Evolutionary conservation across 2,888 invertebrate genomes (phyloP).

Genomic region (Shargacucullia verbasci): DNA sequence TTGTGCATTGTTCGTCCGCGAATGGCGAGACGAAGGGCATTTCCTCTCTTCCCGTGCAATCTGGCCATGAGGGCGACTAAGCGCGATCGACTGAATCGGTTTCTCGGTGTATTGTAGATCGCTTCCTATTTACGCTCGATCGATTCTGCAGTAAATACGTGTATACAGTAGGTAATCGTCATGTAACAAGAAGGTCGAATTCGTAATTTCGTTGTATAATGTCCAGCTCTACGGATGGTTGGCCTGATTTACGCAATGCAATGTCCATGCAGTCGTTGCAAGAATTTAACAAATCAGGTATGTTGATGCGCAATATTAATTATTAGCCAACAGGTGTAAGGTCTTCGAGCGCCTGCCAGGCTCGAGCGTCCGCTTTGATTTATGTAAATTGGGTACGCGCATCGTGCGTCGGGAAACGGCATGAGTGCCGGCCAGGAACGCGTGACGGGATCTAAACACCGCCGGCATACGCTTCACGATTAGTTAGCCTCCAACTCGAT

Average conservation of each 20-base stretch:
- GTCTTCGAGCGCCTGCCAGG: slow-evolving; percentile 60
- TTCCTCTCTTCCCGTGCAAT: slow-evolving; percentile 77
- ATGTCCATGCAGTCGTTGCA: slow-evolving; percentile 23
- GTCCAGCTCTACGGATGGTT: slow-evolving; percentile 34
- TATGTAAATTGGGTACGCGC: slow-evolving; percentile 74
- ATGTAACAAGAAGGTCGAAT: slow-evolving; percentile 47
- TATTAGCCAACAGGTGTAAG: slow-evolving; percentile 67
- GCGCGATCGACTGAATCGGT: slow-evolving; percentile 64
- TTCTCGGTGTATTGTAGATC: slow-evolving; percentile 51
- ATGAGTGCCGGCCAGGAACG: slow-evolving; percentile 56
- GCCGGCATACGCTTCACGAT: slow-evolving; percentile 44
- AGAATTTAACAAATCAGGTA: slow-evolving; percentile 41
- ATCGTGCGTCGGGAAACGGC: slow-evolving; percentile 63
- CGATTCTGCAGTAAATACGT: slow-evolving; percentile 46
- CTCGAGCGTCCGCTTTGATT: slow-evolving; percentile 69
- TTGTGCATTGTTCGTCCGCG: slow-evolving; percentile 81
- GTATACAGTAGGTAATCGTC: slow-evolving; percentile 25
- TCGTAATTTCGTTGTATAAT: slow-evolving; percentile 54
- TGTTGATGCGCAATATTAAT: slow-evolving; percentile 58
- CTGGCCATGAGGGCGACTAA: slow-evolving; percentile 74
- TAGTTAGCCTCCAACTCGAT: slow-evolving; percentile 44
- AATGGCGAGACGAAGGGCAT: slow-evolving; percentile 80
- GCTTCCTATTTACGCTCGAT: slow-evolving; percentile 58
- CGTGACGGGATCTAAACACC: slow-evolving; percentile 60
- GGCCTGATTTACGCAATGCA: slow-evolving; percentile 37